A percentile compares a stretch with the other conserved stretches of the same genome.
Evolutionary conservation across 1,140 invertebrate species (phyloP).

Genomic region (Chironomus striatipennis): DNA sequence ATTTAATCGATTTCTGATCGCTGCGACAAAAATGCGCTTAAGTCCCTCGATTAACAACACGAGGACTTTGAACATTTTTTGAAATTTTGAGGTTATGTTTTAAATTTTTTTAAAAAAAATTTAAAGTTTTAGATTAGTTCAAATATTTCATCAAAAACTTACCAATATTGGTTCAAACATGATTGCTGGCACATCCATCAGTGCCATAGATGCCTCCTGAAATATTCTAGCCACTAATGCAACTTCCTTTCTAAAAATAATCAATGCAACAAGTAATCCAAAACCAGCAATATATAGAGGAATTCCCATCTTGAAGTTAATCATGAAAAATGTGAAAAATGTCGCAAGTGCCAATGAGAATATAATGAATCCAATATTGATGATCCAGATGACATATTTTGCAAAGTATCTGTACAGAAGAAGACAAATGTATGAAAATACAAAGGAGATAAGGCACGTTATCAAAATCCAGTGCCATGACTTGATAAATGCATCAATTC

Average conservation of each 20-base stretch:
- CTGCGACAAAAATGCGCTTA: no score
- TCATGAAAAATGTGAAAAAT: constrained; percentile 26
- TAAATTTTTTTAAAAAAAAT: no score
- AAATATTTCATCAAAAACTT: no score
- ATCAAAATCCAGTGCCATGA: background rate
- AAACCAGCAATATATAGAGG: constrained; percentile 53
- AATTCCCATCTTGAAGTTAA: constrained; percentile 36
- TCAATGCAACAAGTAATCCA: no score
- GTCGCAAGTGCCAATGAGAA: constrained; percentile 59
- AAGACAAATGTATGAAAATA: constrained; percentile 48
- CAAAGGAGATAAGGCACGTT: background rate
- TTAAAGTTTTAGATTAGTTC: no score
- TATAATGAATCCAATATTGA: constrained; percentile 50
- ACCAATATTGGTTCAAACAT: constrained; percentile 63
- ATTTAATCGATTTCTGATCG: no score
- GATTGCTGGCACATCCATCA: constrained; percentile 59
- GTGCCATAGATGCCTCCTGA: constrained; percentile 64
- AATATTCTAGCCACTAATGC: constrained; percentile 60
- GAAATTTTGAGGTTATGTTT: no score
- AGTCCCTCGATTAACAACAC: no score
- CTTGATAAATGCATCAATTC: background rate
- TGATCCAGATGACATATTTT: constrained; percentile 59
- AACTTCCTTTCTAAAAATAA: constrained; percentile 57
- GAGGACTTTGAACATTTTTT: no score
- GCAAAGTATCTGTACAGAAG: constrained; percentile 53